These are phyloP conservation scores for Leptinotarsa defecta DNA, from an alignment of 1,140 invertebrate species.

Conservation along the genomic window DNA sequence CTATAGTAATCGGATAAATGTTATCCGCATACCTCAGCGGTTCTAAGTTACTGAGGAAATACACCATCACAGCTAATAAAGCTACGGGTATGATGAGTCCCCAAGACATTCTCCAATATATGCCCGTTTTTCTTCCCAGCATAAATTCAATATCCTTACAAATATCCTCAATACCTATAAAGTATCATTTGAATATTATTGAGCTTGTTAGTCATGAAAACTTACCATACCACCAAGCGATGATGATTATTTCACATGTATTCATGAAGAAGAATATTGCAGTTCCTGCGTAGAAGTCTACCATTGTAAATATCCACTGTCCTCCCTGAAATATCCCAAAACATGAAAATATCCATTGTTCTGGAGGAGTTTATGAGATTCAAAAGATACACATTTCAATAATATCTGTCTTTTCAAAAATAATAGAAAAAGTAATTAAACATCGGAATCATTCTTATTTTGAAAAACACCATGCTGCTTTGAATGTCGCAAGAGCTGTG, in stretches of 20 bases:
- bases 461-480: no score
- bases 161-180: constrained; percentile 64
- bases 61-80: constrained; percentile 68
- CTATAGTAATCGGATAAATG: constrained; percentile 46
- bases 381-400: no score
- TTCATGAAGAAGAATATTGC: constrained; percentile 77
- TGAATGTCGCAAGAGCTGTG: no score
- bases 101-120: constrained; percentile 84
- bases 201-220: constrained; percentile 31
- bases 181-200: neutral
- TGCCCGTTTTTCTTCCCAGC: constrained; percentile 69
- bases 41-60: constrained; percentile 62
- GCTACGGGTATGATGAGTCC: constrained; percentile 73
- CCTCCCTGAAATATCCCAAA: constrained; percentile 70
- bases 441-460: no score
- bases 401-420: no score
- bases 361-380: neutral
- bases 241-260: constrained; percentile 69
- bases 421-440: no score
- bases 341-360: neutral
- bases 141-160: constrained; percentile 72
- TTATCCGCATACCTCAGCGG: constrained; percentile 61
- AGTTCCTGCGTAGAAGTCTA: constrained; percentile 82
- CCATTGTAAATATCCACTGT: constrained; percentile 79
- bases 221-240: constrained; percentile 80